Conservation (phyloP, 2,113 vertebrate species). For the Trichechus manatus region DNA sequence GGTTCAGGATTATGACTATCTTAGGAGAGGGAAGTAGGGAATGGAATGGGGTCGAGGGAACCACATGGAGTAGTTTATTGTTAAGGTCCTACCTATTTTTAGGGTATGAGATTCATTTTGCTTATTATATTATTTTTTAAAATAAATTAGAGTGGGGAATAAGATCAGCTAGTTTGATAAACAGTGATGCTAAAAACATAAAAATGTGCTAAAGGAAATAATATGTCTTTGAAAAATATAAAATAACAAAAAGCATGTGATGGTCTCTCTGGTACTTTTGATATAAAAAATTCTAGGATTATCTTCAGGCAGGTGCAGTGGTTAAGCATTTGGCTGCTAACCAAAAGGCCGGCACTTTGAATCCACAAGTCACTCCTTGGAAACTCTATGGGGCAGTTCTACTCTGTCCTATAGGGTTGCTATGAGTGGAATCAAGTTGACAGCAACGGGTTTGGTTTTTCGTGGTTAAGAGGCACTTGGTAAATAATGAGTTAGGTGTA, state of each 20-base stretch:
- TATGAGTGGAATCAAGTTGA: too few relatives aligned
- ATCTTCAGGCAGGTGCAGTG: background rate
- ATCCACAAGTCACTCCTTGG: too few relatives aligned
- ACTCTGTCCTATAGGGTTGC: too few relatives aligned
- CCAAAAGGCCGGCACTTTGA: too few relatives aligned
- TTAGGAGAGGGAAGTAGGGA: background rate
- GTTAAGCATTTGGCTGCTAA: too few relatives aligned
- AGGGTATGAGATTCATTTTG: background rate
- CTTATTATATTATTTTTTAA: constrained; percentile 10
- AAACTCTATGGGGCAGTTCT: too few relatives aligned
- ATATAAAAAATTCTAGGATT: constrained; percentile 33
- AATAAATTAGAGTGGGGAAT: background rate
- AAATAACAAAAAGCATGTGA: background rate
- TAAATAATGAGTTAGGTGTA: constrained; percentile 39
- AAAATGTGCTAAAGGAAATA: background rate
- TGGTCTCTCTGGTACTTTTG: background rate
- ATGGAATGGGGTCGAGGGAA: background rate
- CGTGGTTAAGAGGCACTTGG: background rate
- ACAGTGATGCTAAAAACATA: background rate
- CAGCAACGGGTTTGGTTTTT: too few relatives aligned
- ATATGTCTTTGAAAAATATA: background rate
- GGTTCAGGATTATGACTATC: background rate
- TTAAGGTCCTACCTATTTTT: background rate
- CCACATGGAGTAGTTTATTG: background rate
- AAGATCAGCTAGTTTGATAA: constrained; percentile 40